Conservation (phyloP, 2,888 invertebrate species). For the Pherbina coryleti region DNA sequence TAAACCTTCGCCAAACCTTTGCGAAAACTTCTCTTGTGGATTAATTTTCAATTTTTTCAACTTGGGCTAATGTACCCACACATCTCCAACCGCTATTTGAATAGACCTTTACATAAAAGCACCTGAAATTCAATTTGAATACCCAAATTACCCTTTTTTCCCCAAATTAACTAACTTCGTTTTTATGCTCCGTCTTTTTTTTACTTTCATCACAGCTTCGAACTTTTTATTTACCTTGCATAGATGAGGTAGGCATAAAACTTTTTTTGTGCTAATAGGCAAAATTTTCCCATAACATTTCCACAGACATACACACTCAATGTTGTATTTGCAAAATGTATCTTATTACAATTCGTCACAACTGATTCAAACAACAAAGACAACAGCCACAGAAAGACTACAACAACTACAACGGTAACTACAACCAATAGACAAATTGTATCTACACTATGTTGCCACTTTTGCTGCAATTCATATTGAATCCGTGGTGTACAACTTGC, state of each 20-base stretch:
- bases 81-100: no score
- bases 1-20: no score
- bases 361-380: neutral
- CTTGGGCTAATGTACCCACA: no score
- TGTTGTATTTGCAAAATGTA: neutral
- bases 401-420: neutral
- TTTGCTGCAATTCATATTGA: neutral
- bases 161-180: no score
- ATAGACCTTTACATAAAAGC: no score
- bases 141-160: no score
- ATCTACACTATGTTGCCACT: neutral
- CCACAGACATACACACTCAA: neutral
- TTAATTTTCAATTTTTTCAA: no score
- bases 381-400: neutral
- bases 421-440: constrained; percentile 6
- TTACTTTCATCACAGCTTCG: no score
- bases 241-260: neutral
- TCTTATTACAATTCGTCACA: constrained; percentile 28
- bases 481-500: neutral
- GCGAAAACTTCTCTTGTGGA: no score
- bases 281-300: neutral
- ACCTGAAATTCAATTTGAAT: no score
- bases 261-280: neutral
- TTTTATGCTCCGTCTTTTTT: no score
- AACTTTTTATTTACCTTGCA: no score